A percentile compares a stretch with the other conserved stretches of the same genome.
Conservation (phyloP, 2,888 invertebrate genomes). For the Eupithecia vulgata region DNA sequence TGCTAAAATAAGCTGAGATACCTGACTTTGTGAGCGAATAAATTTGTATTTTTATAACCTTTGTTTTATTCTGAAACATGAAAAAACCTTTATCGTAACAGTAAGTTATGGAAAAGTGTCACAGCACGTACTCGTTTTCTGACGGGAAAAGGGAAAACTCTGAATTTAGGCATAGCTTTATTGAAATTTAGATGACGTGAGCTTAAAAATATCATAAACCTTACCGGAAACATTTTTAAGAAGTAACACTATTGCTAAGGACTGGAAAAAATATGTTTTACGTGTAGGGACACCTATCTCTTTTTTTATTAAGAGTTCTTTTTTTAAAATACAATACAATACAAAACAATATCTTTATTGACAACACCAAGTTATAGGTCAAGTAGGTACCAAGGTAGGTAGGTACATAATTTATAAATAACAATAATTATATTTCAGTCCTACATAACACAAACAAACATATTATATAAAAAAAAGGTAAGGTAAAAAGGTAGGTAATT, state of each 20-base stretch:
- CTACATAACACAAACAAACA: too few relatives aligned
- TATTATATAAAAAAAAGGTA: too few relatives aligned
- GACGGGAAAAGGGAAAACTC: not conserved
- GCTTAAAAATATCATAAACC: not conserved
- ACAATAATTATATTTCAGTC: too few relatives aligned
- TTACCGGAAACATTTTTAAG: not conserved
- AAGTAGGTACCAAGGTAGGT: too few relatives aligned
- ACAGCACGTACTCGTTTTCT: not conserved
- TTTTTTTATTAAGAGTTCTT: too few relatives aligned
- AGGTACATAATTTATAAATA: too few relatives aligned
- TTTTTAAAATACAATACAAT: too few relatives aligned
- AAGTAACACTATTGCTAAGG: not conserved
- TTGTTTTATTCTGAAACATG: constrained; percentile 38
- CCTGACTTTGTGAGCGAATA: constrained; percentile 48
- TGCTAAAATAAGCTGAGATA: constrained; percentile 45
- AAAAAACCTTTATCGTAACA: constrained; percentile 29
- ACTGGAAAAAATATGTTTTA: not conserved
- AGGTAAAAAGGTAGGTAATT: too few relatives aligned
- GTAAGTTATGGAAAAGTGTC: constrained; percentile 16
- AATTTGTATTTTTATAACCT: constrained; percentile 42
- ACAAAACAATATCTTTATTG: too few relatives aligned
- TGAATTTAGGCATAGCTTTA: not conserved
- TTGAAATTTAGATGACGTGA: constrained; percentile 4
- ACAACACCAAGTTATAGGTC: too few relatives aligned
- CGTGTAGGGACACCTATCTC: not conserved